Evolutionary conservation across 2,888 invertebrate genomes (phyloP), one percentile per base, ranked within the genome.

Genomic region (Rhabditoides inermis): DNA sequence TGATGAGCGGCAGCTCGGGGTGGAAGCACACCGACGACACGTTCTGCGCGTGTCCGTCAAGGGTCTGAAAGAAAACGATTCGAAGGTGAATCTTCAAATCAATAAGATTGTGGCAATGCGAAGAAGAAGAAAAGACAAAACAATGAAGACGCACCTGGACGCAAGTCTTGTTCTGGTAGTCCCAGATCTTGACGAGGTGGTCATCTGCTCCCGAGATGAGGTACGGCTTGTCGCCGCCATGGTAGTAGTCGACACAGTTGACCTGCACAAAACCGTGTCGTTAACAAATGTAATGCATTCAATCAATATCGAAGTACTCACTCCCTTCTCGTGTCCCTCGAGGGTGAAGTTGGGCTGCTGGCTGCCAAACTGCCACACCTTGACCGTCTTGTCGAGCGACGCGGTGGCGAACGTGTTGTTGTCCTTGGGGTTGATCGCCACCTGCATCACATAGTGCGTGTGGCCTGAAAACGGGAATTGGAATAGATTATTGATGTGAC

Each of bases 381-480:
- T 98, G 25, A 99, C 86, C 0, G 92, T 94, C 61, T 91, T 85
- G 79, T 99, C 98, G 37, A 98, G 82, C 39, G 95, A 95, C n/a
- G 94, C 98, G 71, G 91, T 92, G 15, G 95, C 98, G 80, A 98
- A 98, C 36, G 95, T 95, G 79, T 99, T 98, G 79, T 95, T 98
- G 77, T 98, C 98, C 78, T 99, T 98, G 0, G 98, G 98, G 80
- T 98, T 98, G 74, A 98, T 88, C 0, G 92, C 94, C 69, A 99
- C 88, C 79, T 99, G 95, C 98, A 98, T 98, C 1, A 99, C 92
- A 76, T 98, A 98, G 79, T 99, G 98, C 0, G 91, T 89, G 81
- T 99, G 98, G 0, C 75, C 72, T 72, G 36, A 51, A 69, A 26
- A 52, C 12, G 10, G 12, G 18, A 15, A 6, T 40, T 15, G 5